Conservation (phyloP, 2,797 vertebrate species). For the Microcaecilia unicolor region DNA sequence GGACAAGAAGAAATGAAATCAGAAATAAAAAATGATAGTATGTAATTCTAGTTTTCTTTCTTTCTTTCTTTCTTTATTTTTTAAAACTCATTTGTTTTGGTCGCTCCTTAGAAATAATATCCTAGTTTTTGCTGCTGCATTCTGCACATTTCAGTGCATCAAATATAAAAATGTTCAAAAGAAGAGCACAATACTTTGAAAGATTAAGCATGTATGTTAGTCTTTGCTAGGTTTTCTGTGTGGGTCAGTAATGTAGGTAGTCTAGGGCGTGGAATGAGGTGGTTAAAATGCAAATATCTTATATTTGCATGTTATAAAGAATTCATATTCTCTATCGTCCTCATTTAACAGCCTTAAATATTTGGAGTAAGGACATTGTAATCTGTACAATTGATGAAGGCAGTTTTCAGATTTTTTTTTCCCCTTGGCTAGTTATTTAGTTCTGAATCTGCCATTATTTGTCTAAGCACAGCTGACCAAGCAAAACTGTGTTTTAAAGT, state of each 20-base stretch:
- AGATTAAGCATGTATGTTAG: not conserved
- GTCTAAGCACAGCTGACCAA: constrained; percentile 78
- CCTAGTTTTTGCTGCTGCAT: constrained; percentile 1
- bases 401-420: constrained; percentile 61
- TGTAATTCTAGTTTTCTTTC: not conserved
- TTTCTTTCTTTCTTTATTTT: too few species aligned
- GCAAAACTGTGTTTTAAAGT: constrained; percentile 77
- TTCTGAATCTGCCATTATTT: constrained; percentile 76
- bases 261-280: too few species aligned
- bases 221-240: constrained; percentile 1
- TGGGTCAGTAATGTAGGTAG: too few species aligned
- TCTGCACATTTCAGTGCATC: constrained; percentile 27
- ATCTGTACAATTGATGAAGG: constrained; percentile 56
- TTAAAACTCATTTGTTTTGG: constrained; percentile 4
- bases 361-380: constrained; percentile 53
- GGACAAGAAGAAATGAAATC: constrained; percentile 1
- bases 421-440: constrained; percentile 61
- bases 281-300: constrained; percentile 6
- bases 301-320: constrained; percentile 26
- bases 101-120: constrained; percentile 22
- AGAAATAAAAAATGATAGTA: constrained; percentile 8
- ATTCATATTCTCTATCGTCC: constrained; percentile 37
- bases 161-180: constrained; percentile 27
- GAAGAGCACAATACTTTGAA: constrained; percentile 22
- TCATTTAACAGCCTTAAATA: constrained; percentile 55